These are phyloP conservation scores for Gambusia affinis DNA, from an alignment of 2,113 vertebrate genomes.

Conservation along the genomic window DNA sequence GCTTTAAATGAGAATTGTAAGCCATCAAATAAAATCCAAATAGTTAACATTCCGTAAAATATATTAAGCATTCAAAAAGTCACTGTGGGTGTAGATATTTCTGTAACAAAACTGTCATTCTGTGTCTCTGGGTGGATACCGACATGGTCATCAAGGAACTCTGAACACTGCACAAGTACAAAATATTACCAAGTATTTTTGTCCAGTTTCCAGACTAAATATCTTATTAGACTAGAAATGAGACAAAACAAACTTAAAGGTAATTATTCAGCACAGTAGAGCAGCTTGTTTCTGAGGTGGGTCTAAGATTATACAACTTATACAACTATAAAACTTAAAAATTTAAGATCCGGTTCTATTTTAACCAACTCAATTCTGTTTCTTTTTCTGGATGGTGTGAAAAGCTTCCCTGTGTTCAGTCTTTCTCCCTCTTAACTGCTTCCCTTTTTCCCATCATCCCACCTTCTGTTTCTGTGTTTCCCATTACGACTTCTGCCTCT, in stretches of 20 bases:
- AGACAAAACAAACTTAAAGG: too few relatives aligned
- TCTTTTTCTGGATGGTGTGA: background rate
- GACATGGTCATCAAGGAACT: background rate
- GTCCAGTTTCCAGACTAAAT: too few relatives aligned
- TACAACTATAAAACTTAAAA: background rate
- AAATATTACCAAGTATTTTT: too few relatives aligned
- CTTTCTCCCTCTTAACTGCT: background rate
- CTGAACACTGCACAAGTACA: background rate
- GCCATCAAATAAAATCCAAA: background rate
- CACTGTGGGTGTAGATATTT: background rate
- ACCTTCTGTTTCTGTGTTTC: slow-evolving; percentile 19
- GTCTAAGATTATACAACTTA: too few relatives aligned
- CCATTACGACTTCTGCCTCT: slow-evolving; percentile 55
- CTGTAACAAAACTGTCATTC: background rate
- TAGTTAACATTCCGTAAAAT: background rate
- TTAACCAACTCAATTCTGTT: background rate
- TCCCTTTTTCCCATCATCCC: background rate
- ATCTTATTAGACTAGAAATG: too few relatives aligned
- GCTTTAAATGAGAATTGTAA: background rate
- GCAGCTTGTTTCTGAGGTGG: too few relatives aligned
- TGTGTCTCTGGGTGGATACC: background rate
- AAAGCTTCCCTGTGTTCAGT: background rate
- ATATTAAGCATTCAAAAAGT: background rate
- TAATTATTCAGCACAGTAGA: too few relatives aligned
- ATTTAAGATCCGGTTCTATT: background rate